Conservation (phyloP, 2,797 vertebrate species). For the Ctenosaura bakeri region DNA sequence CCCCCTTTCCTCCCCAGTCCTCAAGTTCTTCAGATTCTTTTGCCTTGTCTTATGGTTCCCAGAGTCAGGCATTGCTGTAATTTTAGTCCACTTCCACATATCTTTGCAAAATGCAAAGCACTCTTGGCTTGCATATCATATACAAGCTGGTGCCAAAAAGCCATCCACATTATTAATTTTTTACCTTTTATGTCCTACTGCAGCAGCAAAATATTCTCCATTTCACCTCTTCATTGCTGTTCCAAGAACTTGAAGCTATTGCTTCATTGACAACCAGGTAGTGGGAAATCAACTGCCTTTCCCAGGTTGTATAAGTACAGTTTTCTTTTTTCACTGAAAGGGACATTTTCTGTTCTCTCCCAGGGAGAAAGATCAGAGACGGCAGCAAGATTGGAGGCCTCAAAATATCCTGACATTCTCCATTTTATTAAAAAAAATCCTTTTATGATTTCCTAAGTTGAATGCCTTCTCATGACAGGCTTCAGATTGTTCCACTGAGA, state of each 20-base stretch:
- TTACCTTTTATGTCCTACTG: constrained; percentile 80
- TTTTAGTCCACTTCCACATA: constrained; percentile 81
- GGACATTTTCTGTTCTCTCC: neutral
- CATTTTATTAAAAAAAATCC: no score
- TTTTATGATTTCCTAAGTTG: neutral
- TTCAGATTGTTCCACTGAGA: neutral
- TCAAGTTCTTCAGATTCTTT: constrained; percentile 69
- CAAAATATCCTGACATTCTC: neutral
- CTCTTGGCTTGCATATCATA: constrained; percentile 72
- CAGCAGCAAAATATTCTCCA: constrained; percentile 74
- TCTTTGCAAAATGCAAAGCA: constrained; percentile 78
- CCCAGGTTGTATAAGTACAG: neutral
- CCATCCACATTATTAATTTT: constrained; percentile 75
- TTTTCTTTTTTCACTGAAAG: neutral
- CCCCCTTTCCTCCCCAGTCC: constrained; percentile 38
- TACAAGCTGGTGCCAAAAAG: constrained; percentile 72
- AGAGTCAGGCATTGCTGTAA: constrained; percentile 84
- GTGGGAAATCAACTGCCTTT: neutral
- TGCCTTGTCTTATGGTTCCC: constrained; percentile 78
- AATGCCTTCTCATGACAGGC: neutral
- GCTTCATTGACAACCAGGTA: neutral
- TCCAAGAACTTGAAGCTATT: neutral
- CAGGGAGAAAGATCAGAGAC: neutral
- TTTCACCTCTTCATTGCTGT: constrained; percentile 55
- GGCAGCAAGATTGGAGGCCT: neutral